Evolutionary conservation across 2,888 invertebrate genomes (phyloP), one percentile per base, ranked within the genome.

Genomic region (Cheiracanthium punctorium): DNA sequence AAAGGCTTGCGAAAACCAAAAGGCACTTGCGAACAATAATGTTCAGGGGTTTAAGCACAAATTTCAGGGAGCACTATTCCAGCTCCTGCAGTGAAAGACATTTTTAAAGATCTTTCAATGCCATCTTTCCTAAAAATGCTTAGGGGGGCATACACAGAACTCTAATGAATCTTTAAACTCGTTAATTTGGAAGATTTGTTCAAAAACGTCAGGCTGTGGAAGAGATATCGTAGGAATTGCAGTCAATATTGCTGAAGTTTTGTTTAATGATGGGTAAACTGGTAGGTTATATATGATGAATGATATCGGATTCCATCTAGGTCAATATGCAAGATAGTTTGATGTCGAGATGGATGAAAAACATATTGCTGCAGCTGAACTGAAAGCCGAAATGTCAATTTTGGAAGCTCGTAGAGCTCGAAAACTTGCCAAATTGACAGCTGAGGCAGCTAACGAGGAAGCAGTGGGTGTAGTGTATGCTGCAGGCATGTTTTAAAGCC

Each of bases 141-240:
- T 77, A 2, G 79, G 79, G 17, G 70, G 32, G 1, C 12, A 70
- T 17, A 52, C 79, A 7, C 70, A 79, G 24, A 79, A 79, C 33
- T 12, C 69, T 8, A 70, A 79, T 29, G 70, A 79, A 33, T 79
- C 79, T 8, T 32, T 79, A 1, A 79, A 79, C 37, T 33, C 33
- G 0, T 7, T 30, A 0, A 48, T 77, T 43, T 69, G 69, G 77
- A 69, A 77, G 32, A 5, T 48, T 0, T 69, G 79, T 70, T 52
- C 70, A 24, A 79, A 79, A 41, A 71, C 28, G 17, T 70, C 58
- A n/a, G 70, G 70, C 12, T 32, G 14, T 33, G n/a, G 48, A 8
- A 37, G 7, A 58, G 32, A 24, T 28, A 29, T 79, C 33, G 65
- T 58, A 1, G 28, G 52, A 0, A 79, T 79, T 17, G 70, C 33